A percentile compares a stretch with the other conserved stretches of the same genome.
Conservation (phyloP, 23 tunicate genomes). For the Styela plicata region DNA sequence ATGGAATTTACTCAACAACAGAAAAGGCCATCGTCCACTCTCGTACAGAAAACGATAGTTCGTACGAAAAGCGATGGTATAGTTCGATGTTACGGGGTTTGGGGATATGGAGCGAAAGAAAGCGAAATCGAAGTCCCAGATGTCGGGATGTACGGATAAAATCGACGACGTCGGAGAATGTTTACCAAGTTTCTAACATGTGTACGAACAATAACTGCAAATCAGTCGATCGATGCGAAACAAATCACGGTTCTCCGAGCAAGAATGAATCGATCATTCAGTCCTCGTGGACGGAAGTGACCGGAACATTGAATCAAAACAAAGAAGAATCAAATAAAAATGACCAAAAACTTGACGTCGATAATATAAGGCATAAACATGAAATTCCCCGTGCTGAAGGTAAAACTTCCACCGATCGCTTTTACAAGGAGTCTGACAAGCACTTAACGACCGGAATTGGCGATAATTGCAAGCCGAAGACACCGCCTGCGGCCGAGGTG, state of each 20-base stretch:
- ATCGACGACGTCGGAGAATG: background rate
- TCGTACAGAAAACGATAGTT: background rate
- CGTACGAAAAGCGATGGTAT: background rate
- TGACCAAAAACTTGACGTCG: background rate
- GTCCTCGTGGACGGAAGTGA: background rate
- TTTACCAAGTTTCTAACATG: background rate
- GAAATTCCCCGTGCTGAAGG: background rate
- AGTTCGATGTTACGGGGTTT: background rate
- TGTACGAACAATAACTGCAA: background rate
- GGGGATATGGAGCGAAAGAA: background rate
- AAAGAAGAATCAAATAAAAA: background rate
- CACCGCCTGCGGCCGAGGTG: background rate
- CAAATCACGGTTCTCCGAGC: background rate
- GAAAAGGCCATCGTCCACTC: constrained; percentile 2
- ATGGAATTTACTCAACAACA: background rate
- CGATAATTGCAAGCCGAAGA: background rate
- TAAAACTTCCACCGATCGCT: background rate
- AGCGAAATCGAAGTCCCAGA: background rate
- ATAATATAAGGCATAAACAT: background rate
- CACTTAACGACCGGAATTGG: background rate
- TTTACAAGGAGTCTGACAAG: background rate
- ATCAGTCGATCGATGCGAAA: background rate
- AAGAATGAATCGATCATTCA: background rate
- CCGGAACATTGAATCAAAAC: background rate
- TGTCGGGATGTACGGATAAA: background rate